Evolutionary conservation across 2,113 vertebrate genomes (phyloP), one percentile per base, ranked within the genome.

Genomic region (Lampris megalopsis): DNA sequence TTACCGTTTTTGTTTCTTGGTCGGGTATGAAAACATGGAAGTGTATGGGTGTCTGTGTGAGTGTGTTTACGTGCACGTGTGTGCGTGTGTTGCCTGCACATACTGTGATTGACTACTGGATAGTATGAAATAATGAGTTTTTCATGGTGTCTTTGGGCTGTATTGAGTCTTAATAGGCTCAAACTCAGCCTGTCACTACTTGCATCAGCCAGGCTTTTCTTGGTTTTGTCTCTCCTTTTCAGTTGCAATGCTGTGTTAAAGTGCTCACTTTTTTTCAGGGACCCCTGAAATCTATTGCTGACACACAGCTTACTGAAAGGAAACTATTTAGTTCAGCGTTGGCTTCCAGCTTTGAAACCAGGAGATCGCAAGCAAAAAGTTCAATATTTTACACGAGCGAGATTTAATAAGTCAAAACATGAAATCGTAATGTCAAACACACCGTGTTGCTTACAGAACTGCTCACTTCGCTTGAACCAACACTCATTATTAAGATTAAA

Each of bases 51-150:
- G 40, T 71, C 48, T 48, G 48, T 63, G 49, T 56, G 6, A 50
- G 70, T 57, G 67, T 59, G 68, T 66, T 57, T 75, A 61, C 52
- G 47, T 61, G 41, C 54, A 41, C 61, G 57, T 65, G 13, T 68
- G 11, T 62, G 64, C 63, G 77, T 71, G 75, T 67, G 67, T 59
- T 41, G 70, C 35, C 1, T 56, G 56, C 38, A 13, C 74, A 38
- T 37, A 11, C 13, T 42, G 48, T 87, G 86, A 86, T 66, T 89
- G 87, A 88, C 63, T 85, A 82, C 48, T 85, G 80, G 65, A 77
- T 86, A 84, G 81, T 86, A 45, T 82, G 71, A 81, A 88, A 75
- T 82, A 88, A 91, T 83, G 82, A 86, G 69, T 82, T 85, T 74
- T 81, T 78, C 82, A 79, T 41, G 77, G 80, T 61, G 81, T 86